Evolutionary conservation across 2,888 invertebrate species (phyloP).

Genomic region (Sinodicranocentrus sp.): DNA sequence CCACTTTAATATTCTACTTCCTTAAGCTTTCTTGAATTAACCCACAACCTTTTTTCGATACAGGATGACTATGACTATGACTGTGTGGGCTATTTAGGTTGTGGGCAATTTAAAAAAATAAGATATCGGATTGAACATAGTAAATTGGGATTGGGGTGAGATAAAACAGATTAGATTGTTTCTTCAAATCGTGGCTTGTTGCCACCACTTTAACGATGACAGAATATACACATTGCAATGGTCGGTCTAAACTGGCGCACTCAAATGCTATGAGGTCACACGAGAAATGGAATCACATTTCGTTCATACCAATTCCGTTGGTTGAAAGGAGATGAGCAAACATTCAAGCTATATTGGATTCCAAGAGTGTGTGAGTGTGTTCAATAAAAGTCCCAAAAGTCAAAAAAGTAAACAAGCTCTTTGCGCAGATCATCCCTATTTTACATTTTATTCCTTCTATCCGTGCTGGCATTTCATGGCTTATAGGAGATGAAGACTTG

Average conservation of each 20-base stretch:
- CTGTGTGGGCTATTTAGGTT: not conserved
- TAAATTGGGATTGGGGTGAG: slow-evolving; percentile 37
- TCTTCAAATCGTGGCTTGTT: slow-evolving; percentile 43
- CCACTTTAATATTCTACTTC: slow-evolving; percentile 5
- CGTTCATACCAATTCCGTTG: not conserved
- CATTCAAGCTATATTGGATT: no score
- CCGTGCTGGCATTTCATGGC: no score
- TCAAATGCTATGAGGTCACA: slow-evolving; percentile 34
- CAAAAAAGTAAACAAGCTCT: slow-evolving; percentile 55
- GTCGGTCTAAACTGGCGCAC: not conserved
- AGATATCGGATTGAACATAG: slow-evolving; percentile 36
- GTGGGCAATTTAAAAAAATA: not conserved
- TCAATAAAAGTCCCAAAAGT: slow-evolving; percentile 24
- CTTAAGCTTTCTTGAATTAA: slow-evolving; percentile 61
- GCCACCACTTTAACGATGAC: slow-evolving; percentile 55
- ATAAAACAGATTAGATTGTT: slow-evolving; percentile 20
- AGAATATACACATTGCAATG: slow-evolving; percentile 26
- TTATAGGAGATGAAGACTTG: not conserved
- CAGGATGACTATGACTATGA: not conserved
- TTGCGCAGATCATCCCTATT: not conserved
- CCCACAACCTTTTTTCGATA: slow-evolving; percentile 26
- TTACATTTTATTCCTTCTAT: not conserved
- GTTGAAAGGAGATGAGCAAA: no score
- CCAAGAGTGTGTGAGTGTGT: no score
- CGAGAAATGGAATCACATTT: not conserved